Evolutionary conservation across 2,113 vertebrate species (phyloP), one percentile per base, ranked within the genome.

Genomic region (Upupa epops): DNA sequence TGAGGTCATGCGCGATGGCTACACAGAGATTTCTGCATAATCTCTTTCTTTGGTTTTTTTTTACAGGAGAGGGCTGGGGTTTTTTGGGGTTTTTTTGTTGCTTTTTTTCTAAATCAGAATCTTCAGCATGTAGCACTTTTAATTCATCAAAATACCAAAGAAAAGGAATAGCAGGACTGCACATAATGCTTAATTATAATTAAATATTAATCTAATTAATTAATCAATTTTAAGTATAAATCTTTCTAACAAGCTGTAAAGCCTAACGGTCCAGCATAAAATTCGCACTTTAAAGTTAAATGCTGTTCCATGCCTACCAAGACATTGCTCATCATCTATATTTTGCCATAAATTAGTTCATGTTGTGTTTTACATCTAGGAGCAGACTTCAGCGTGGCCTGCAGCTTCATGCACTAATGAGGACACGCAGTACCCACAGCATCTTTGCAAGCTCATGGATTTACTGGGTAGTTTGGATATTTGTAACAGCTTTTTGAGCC

Each of bases 191-290:
- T 95, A 96, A 97, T 96, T 95, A 96, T 89, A 96, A 96, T 96
- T 94, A 96, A 93, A 96, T 92, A 95, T 90, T 95, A 93, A 94
- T 95, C 90, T 91, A 89, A 95, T 91, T 96, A 96, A 95, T 96
- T 96, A 96, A 95, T 97, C 91, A 88, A 95, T 96, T 93, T 93
- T 42, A 95, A 96, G 71, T 80, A 96, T 90, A 97, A 97, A 97
- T 97, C 96, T 95, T 96, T 92, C 83, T 94, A 97, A 97, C 69
- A 94, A 95, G 86, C 92, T 91, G 29, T 76, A 96, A 95, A 90
- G 94, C 80, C 88, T 59, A 88, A 89, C 93, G 77, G 68, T 25
- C 74, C 46, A 20, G 88, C 94, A 93, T 90, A 95, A 94, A 94
- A 94, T 93, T 92, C 93, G 84, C 90, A 84, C 83, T 96, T 78